Evolutionary conservation across 2,888 invertebrate genomes (phyloP).

Genomic region (Cheilosia scutellata): DNA sequence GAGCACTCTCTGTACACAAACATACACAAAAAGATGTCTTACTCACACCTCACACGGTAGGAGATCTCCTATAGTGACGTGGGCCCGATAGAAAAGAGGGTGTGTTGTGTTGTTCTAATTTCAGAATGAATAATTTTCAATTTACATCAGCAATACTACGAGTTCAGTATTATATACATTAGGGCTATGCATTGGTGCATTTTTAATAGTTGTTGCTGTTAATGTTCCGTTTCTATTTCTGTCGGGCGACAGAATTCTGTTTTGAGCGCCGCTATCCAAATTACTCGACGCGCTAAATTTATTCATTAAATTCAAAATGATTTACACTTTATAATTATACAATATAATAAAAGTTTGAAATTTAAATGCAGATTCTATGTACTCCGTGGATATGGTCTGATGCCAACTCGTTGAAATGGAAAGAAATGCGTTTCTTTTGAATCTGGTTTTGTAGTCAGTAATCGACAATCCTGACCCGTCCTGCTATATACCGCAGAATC

Average conservation of each 20-base stretch:
- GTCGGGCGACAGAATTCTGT: conserved; percentile 70
- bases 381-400: too few species aligned
- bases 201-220: conserved; percentile 26
- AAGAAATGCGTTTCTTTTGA: too few species aligned
- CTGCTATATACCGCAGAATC: too few species aligned
- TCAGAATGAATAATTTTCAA: conserved; percentile 56
- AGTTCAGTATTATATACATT: not conserved
- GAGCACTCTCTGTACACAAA: not conserved
- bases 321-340: conserved; percentile 48
- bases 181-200: conserved; percentile 35
- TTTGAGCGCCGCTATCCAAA: conserved; percentile 51
- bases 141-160: conserved; percentile 52
- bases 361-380: not conserved
- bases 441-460: too few species aligned
- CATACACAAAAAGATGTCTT: not conserved
- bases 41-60: not conserved
- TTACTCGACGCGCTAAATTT: conserved; percentile 43
- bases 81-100: conserved; percentile 59
- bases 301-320: conserved; percentile 49
- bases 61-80: conserved; percentile 59
- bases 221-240: conserved; percentile 48
- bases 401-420: too few species aligned
- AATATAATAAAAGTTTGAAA: not conserved
- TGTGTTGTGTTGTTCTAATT: conserved; percentile 57
- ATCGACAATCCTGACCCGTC: too few species aligned